Base-by-base conservation (phyloP, 2,888 invertebrate genomes). In the Actias luna region DNA sequence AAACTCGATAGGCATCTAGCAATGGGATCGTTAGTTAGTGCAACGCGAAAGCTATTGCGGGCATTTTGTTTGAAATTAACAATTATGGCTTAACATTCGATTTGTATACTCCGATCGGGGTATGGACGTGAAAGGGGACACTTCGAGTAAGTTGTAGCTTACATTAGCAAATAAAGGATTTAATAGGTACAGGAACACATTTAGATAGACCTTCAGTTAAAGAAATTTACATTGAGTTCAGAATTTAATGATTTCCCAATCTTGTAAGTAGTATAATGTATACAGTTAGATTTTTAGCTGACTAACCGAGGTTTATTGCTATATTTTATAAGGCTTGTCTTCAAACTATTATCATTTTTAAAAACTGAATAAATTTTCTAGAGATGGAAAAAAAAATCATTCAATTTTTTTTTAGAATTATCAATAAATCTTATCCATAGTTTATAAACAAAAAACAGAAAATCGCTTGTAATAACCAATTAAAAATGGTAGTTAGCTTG, bases 1-100 rank as follows among this genome's bases (percentile, higher is more conserved):
- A 89, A 91, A 92, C 84, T 84, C 88, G 91, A 92, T 91, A 89
- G 91, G 89, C 87, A 91, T 91, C 88, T 88, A 79, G 81, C 86
- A 88, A 88, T 86, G 83, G 85, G 81, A 85, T 90, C 89, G 89
- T 91, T 91, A 91, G 89, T 91, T 88, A 89, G 87, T 78, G 73
- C 83, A 79, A 79, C 79, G 84, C 80, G 83, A 85, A 84, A 84
- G 85, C 88, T 84, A 89, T 87, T 85, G 88, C 85, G 80, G 75
- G 89, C 87, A 88, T 88, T 89, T 88, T 85, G 86, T 83, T 86
- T 80, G 85, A 90, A 89, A 92, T 91, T 91, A 90, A 92, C 91
- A 90, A 89, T 89, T 89, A 90, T 88, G 83, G 87, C 73, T 73
- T 74, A 79, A 81, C 84, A 82, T 84, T 84, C 78, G 86, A 86